Base-by-base conservation (phyloP, 2,888 invertebrate species). In the Pachymerium ferrugineum region DNA sequence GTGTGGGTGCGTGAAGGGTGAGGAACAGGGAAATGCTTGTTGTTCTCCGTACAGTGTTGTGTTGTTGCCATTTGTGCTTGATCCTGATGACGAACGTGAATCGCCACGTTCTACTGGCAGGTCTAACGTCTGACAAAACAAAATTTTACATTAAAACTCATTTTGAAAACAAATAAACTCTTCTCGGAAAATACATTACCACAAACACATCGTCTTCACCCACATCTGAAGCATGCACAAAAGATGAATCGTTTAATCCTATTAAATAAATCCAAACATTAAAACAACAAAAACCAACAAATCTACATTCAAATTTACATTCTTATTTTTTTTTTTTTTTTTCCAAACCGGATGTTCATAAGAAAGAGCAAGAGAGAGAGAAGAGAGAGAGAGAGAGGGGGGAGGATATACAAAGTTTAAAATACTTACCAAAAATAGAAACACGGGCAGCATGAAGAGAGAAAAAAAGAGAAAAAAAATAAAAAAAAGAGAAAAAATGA, bases 141-240 rank as follows among this genome's bases (percentile, higher is more conserved):
- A 74, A 70, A 74, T 35, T n/a, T n/a, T n/a, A n/a, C n/a, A 74
- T 16, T 67, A 71, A 28, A 12, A 47, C 6, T 19, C 19, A 16
- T 19, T 67, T 28, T 67, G 14, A 67, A 47, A 14, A 74, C 22
- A 28, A 73, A 54, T 38, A 42, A 73, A 62, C 28, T 31, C 54
- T 31, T 10, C 38, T 35, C 38, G 10, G 38, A 69, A 74, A 70
- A 82, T n/a, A n/a, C n/a, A 86, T 86, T 83, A 94, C 94, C 92
- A 94, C 94, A 85, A 96, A 96, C 79, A 96, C 94, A 82, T 95
- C 94, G 81, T 95, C 94, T 82, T 95, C 95, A 77, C 92, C 93
- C 77, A 90, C 90, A 80, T 92, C 91, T 87, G 87, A 87, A 83
- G 88, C 87, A 62, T 77, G 84, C 87, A 86, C 12, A 28, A 19